Evolutionary conservation across 2,888 invertebrate species (phyloP), one percentile per base, ranked within the genome.

Genomic region (Agonopterix subpropinquella): DNA sequence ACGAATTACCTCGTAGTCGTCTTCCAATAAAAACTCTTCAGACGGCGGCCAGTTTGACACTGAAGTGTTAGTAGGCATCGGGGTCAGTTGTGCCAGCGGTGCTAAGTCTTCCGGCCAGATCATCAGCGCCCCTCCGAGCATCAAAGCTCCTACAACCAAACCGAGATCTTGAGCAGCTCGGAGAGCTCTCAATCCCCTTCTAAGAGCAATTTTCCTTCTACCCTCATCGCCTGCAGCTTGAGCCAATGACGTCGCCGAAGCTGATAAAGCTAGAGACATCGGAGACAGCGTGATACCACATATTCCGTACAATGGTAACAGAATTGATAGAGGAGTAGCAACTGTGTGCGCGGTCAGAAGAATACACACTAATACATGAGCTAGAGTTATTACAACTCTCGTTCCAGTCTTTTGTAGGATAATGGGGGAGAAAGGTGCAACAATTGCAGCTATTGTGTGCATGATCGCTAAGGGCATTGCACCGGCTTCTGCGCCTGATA

Each of bases 401-500:
- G 77, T 73, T 35, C 88, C 86, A 18, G 79, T 75, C 57, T 82
- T 86, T 55, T 86, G 88, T 1, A 88, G 69, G 36, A 88, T 82
- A 0, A 82, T 58, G 0, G 88, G 85, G 0, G 87, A 81, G 59
- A 87, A 81, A 0, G 88, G 88, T 0, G 88, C 85, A 41, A 91
- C 90, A 0, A 90, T 62, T 0, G 93, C 91, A 1, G 92, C 92
- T 35, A 91, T 73, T 0, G 90, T 68, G 63, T 92, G 92, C 68
- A 92, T 89, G 8, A 89, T 73, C 1, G 92, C 90, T 9, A 94
- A 80, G 1, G 94, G 85, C 46, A 92, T 70, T 0, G 93, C 92
- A 0, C 94, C 94, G 0, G 81, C 87, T 60, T 86, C 88, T 9
- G 88, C 86, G 4, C 88, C 88, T 2, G 84, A 85, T 55, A 80